Evolutionary conservation across 2,888 invertebrate genomes (phyloP), one percentile per base, ranked within the genome.

Genomic region (Alentia gelatinosa): DNA sequence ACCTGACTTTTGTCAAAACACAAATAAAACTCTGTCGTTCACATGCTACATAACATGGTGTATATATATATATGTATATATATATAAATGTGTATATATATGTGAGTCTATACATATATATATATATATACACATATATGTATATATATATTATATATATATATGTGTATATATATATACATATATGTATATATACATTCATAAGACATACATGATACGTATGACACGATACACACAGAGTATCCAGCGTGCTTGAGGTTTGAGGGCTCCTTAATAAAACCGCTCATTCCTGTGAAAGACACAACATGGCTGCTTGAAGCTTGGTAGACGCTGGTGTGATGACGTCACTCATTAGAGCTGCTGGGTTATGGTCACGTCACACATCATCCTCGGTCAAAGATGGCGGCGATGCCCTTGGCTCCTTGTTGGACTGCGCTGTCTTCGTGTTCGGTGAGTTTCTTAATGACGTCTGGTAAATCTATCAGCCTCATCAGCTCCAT

Each of bases 381-480:
- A n/a, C 39, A 68, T 91, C 90, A 90, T 35, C 86, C 74, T 63
- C 79, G 93, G 39, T 94, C 94, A 74, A 95, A 92, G n/a, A 93
- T 89, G 15, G 91, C 84, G 83, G 94, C 91, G 40, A 94, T 92
- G 63, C 93, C 89, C 39, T 91, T 92, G 15, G 95, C 95, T 47
- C 92, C 92, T 56, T 93, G 93, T 89, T 93, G 93, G 15, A 95
- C 94, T 88, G 94, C 94, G 0, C 92, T 92, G 79, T 95, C 94
- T 30, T 93, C 92, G 90, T 94, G 94, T 40, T 92, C 90, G 30
- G 92, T 91, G 23, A 95, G 92, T 42, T 93, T 91, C 88, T 93
- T 92, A 1, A 94, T 92, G 9, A 93, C 93, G 39, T 94, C 94
- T 30, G 93, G 91, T 37, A 95, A 93, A 35, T 94, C 94, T 26